Evolutionary conservation across 2,113 vertebrate genomes (phyloP), one percentile per base, ranked within the genome.

Genomic region (Myotis davidii): DNA sequence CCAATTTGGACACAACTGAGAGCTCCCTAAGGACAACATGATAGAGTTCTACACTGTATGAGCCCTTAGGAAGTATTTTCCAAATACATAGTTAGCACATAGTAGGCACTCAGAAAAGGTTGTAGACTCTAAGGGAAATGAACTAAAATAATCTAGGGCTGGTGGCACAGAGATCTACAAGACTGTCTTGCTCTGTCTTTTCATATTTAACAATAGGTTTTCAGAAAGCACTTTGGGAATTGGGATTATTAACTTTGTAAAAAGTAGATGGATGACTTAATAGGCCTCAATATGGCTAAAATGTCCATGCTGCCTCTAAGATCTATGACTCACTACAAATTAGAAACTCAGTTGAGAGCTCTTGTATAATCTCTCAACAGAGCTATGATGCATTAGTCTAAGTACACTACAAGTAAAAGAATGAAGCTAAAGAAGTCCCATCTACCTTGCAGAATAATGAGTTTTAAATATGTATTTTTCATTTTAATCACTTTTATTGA

Each of bases 401-500:
- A 91, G 56, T 4, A 59, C 13, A 39, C 65, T 95, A 54, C 95
- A 91, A 79, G 85, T 29, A 90, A 90, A 85, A 67, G 10, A 32
- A 72, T 65, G 42, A n/a, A 86, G 83, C 20, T 84, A 59, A 59
- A 59, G 14, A 89, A 91, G 39, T 76, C n/a, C 48, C 34, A 69
- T 50, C n/a, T 76, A 85, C 9, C 23, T 85, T 56, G 23, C 27
- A 89, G 45, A 94, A 94, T 69, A 90, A n/a, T 50, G 10, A 52
- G 14, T 74, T 87, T 89, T 45, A 94, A 88, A 90, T 72, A 48
- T 29, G 64, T 9, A 54, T 45, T 45, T 83, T 77, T 29, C 48
- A 59, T 98, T 99, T 99, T 98, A 99, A 99, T 99, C 98, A 98
- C 96, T 96, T 98, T 98, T 98, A 98, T 99, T 99, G 99, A 99